These are phyloP conservation scores for Arctia plantaginis DNA, from an alignment of 2,888 invertebrate species.

Conservation along the genomic window DNA sequence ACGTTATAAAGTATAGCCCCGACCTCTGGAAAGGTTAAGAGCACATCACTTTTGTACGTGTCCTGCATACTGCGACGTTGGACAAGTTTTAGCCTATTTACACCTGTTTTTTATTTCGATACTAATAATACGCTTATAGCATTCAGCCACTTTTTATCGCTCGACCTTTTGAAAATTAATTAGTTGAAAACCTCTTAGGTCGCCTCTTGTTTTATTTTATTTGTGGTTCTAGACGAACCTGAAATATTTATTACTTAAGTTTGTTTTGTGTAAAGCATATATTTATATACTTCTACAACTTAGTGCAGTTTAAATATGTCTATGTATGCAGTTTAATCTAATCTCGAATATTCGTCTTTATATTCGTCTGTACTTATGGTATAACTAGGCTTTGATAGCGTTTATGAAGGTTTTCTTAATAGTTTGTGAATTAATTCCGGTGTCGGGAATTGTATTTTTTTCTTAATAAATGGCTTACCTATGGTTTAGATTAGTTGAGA, in stretches of 20 bases:
- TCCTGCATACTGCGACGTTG: conserved; percentile 62
- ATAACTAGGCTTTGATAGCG: neutral
- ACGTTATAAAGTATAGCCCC: conserved; percentile 69
- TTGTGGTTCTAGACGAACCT: conserved; percentile 11
- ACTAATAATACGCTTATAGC: conserved; percentile 44
- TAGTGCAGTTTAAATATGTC: neutral
- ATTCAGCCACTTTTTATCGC: conserved; percentile 46
- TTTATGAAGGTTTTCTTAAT: neutral
- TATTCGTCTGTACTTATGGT: neutral
- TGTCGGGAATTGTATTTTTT: too few species aligned
- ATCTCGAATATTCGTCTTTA: neutral
- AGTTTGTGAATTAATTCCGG: neutral
- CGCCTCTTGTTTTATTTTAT: conserved; percentile 33
- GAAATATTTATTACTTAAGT: neutral
- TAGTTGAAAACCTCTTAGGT: conserved; percentile 35
- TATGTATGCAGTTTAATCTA: neutral
- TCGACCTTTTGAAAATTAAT: conserved; percentile 56
- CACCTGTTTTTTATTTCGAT: conserved; percentile 54
- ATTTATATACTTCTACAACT: neutral
- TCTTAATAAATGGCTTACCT: too few species aligned
- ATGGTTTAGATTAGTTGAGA: too few species aligned
- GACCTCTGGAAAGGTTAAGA: conserved; percentile 83
- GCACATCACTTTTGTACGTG: conserved; percentile 80
- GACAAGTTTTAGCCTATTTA: conserved; percentile 65
- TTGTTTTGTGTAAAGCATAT: neutral